Evolutionary conservation across 1,140 invertebrate species (phyloP), one percentile per base, ranked within the genome.

Genomic region (Gonatopus flavifemur): DNA sequence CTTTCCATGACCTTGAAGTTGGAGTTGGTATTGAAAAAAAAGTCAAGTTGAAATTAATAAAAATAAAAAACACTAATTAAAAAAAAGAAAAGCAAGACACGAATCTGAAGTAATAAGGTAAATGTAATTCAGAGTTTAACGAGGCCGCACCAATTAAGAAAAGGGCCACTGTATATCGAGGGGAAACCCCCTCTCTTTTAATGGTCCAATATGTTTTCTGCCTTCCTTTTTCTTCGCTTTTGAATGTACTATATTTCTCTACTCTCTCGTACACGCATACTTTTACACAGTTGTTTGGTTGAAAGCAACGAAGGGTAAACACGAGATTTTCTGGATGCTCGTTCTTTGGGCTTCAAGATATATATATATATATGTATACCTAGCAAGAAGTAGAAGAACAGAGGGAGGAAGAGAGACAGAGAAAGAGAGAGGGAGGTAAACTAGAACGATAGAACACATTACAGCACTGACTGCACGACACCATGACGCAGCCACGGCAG

Each of bases 141-240:
- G 59, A n/a, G n/a, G 55, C 28, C 47, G 49, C 61, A 57, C 59
- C 66, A 72, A 68, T 72, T 74, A 72, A 69, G 66, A 61, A 62
- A 69, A 67, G 64, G 64, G 63, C 64, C 57, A 52, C 40, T 44
- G 44, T n/a, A n/a, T n/a, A n/a, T n/a, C n/a, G n/a, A n/a, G 5
- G 32, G 12, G 55, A 53, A 60, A 62, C 46, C 62, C 65, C 60
- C n/a, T n/a, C n/a, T n/a, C n/a, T n/a, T n/a, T 73, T 67, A 69
- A 71, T 68, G 56, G 67, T 61, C 65, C 74, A 74, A 76, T 76
- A 75, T 74, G 66, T 74, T 74, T 67, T 66, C 64, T 49, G 37
- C 20, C 36, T 18, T 36, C 15, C 13, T 36, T 39, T 12, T 30
- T 37, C n/a, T n/a, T n/a, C n/a, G n/a, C n/a, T n/a, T n/a, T n/a